Evolutionary conservation across 2,797 vertebrate species (phyloP).

Genomic region (Dendrocincla fuliginosa): DNA sequence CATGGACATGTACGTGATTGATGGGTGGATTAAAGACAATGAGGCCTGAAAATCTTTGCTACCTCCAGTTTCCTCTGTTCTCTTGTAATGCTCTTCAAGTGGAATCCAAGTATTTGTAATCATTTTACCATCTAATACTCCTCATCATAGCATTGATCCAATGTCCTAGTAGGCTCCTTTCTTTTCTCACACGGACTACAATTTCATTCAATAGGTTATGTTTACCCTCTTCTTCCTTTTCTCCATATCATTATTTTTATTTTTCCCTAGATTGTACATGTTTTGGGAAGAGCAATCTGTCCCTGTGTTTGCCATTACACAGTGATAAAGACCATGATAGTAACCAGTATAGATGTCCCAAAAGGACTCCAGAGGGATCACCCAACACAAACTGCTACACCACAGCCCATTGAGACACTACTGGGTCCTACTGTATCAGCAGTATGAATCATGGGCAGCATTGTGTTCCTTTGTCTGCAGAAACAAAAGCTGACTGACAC

Average conservation of each 20-base stretch:
- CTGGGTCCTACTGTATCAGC: not conserved
- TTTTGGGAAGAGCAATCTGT: not conserved
- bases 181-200: not conserved
- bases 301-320: not conserved
- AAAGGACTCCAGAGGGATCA: not conserved
- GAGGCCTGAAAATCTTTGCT: not conserved
- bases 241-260: not conserved
- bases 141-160: not conserved
- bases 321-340: not conserved
- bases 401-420: not conserved
- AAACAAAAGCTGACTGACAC: not conserved
- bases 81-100: not conserved
- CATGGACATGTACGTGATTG: not conserved
- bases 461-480: not conserved
- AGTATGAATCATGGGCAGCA: not conserved
- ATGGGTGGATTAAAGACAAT: not conserved
- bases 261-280: not conserved
- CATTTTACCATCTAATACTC: not conserved
- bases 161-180: not conserved
- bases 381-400: not conserved
- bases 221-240: not conserved
- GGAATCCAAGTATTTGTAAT: not conserved
- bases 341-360: not conserved
- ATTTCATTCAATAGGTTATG: not conserved
- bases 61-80: not conserved